Conservation (phyloP, 2,797 vertebrate genomes). For the Allochrocebus solatus region DNA sequence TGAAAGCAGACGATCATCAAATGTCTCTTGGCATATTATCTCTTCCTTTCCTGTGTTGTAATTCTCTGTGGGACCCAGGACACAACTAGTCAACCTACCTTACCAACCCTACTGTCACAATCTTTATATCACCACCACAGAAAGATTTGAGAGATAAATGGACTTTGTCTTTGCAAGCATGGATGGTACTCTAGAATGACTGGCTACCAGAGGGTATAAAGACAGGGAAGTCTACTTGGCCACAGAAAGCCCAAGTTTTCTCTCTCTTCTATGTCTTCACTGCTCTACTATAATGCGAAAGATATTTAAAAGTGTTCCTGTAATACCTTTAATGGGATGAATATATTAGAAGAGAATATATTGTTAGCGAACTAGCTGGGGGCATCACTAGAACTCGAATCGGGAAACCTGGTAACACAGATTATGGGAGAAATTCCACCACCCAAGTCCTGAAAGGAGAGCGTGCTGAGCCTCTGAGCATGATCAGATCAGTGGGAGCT, state of each 20-base stretch:
- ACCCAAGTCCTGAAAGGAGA: not conserved
- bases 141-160: not conserved
- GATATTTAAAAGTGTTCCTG: not conserved
- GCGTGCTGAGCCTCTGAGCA: not conserved
- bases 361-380: not conserved
- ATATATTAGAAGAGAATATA: not conserved
- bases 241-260: not conserved
- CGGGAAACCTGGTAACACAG: not conserved
- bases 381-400: not conserved
- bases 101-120: not conserved
- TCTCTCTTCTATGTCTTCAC: not conserved
- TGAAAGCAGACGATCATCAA: not conserved
- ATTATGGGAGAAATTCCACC: not conserved
- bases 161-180: not conserved
- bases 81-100: rapidly evolving
- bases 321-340: not conserved
- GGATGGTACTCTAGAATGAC: not conserved
- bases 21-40: no score
- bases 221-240: not conserved
- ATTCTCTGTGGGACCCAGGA: not conserved
- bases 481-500: not conserved
- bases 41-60: not conserved
- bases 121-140: not conserved
- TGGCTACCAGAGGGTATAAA: not conserved
- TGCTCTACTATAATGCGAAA: not conserved